Evolutionary conservation across 2,888 invertebrate genomes (phyloP), one percentile per base, ranked within the genome.

Genomic region (Acleris cristana): DNA sequence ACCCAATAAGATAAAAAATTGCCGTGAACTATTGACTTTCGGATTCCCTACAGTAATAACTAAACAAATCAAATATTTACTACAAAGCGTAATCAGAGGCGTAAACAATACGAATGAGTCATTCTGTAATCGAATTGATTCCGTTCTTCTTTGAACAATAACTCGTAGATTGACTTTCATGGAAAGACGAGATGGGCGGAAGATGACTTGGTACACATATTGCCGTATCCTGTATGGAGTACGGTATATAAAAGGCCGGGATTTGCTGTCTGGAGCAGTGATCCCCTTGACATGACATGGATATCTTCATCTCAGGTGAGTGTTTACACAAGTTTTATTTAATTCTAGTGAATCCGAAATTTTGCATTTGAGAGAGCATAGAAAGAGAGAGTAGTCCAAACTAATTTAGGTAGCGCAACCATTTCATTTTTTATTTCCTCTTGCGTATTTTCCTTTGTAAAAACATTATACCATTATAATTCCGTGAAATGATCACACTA

Each of bases 91-190:
- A 40, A 49, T n/a, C 16, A 60, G 51, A n/a, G 40, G 40, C 26
- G 18, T 18, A 45, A 52, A 49, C 23, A 54, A 5, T 40, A 53
- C 71, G 71, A 70, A 59, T 67, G 64, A 69, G 48, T 44, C 56
- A 55, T 40, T 73, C 71, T 76, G 71, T 75, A 71, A 74, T 73
- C 70, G 73, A 75, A 74, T 82, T 82, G 79, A 72, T 56, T 44
- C 60, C 55, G 44, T 56, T 30, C 79, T 88, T 87, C 86, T 84
- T 72, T 83, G 86, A 86, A 88, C 74, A 79, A 88, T 86, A 86
- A 85, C 83, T 72, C 59, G 40, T 79, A 84, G 83, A 89, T 87
- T 84, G 83, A 83, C 82, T 87, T 87, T 85, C 85, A 86, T 83
- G 85, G 87, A 89, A 90, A 62, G 74, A 72, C 73, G 72, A 75